Base-by-base conservation (phyloP, 2,113 vertebrate genomes). In the Erythrolamprus reginae region DNA sequence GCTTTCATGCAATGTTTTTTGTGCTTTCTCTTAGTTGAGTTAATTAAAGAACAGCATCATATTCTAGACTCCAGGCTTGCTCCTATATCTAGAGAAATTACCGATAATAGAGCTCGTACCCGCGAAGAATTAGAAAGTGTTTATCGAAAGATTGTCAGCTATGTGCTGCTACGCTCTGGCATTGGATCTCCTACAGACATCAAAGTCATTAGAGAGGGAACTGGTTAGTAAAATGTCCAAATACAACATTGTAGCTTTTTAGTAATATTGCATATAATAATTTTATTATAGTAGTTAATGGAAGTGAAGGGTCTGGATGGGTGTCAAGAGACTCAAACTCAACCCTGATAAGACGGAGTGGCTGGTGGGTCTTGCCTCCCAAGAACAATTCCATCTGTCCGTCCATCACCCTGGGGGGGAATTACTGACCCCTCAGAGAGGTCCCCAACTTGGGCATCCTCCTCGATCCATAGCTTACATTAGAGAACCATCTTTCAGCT, bases 121-220 rank as follows among this genome's bases (percentile, higher is more conserved):
- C 94, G 95, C 83, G 96, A 98, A 3, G 98, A 98, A 28, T 65
- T 97, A 28, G 97, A 98, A 3, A 95, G 89, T 17, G 90, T 98
- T 47, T 99, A 99, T 92, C 93, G 84, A 9, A 98, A 96, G 91
- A 97, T 99, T 0, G 84, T 98, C 85, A 96, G 96, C 88, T 99
- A 98, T 0, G 90, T 98, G 58, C 92, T 99, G 88, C 97, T 98
- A 26, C 94, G 96, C 45, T 99, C 98, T 2, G 96, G 97, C 82
- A 95, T 98, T 51, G 98, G 97, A 21, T 96, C 97, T 19, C 96
- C 97, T 1, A 97, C 96, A 42, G 95, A 98, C 70, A 93, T 95
- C 93, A 95, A 95, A 85, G 95, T 96, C 88, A 96, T 98, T 93
- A 97, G 98, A 94, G 98, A 98, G 93, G 96, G 95, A 92, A 96